Percentiles rank a stretch among this genome's conserved stretches.
phyloP scores from a whole-genome alignment of 1,140 invertebrate species.

The Diabrotica undecimpunctata region DNA sequence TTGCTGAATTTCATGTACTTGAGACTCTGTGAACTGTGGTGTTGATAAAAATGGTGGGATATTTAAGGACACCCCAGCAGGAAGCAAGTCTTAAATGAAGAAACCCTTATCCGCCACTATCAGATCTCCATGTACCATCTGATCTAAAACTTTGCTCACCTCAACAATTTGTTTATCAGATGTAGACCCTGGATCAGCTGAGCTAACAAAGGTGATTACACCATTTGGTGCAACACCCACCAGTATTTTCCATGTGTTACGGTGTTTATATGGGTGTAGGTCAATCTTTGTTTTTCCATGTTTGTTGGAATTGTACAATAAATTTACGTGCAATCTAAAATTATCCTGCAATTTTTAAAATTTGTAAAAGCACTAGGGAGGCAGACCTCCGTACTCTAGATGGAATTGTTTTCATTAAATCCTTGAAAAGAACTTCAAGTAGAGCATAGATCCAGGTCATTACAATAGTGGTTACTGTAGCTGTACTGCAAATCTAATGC shows the following conservation, averaged over 20 bases:
- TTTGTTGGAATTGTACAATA: slow-evolving; percentile 13
- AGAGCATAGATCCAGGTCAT: no score
- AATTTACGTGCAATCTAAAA: slow-evolving; percentile 13
- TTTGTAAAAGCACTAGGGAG: slow-evolving; percentile 7
- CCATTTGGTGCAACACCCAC: slow-evolving; percentile 32
- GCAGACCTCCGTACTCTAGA: no score
- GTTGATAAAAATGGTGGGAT: slow-evolving; percentile 32
- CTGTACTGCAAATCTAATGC: no score
- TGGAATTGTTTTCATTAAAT: no score
- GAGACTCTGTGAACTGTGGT: slow-evolving; percentile 22
- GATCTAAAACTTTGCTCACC: slow-evolving; percentile 15
- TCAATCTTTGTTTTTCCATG: slow-evolving; percentile 21
- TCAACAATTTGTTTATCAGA: slow-evolving; percentile 32
- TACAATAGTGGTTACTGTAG: no score
- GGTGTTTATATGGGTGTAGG: slow-evolving; percentile 27
- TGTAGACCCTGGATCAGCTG: slow-evolving; percentile 23
- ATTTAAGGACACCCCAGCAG: slow-evolving; percentile 28
- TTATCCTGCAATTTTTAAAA: slow-evolving; percentile 25
- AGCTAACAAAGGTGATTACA: slow-evolving; percentile 24
- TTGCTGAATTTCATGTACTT: slow-evolving; percentile 22
- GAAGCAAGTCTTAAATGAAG: slow-evolving; percentile 29
- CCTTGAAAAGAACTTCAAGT: no score
- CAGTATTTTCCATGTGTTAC: slow-evolving; percentile 26
- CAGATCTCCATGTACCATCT: slow-evolving; percentile 25
- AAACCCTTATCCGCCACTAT: slow-evolving; percentile 32